A percentile compares a stretch with the other conserved stretches of the same genome.
phyloP scores from a whole-genome alignment of 53 echinoderm and acorn worm species.

The Paracentrotus lividus region DNA sequence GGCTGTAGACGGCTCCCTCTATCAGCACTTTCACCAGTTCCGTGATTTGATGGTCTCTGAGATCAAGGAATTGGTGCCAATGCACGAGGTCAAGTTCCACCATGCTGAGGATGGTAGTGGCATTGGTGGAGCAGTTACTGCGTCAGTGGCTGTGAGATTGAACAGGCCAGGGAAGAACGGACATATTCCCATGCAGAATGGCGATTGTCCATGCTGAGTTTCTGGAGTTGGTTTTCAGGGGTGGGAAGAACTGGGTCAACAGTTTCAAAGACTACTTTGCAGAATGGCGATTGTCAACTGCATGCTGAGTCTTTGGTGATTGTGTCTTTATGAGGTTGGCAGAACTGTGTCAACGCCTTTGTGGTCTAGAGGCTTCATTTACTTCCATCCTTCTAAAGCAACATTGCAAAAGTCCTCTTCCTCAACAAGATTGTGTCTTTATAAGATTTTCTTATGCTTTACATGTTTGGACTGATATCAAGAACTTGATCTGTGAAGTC shows the following conservation, averaged over 20 bases:
- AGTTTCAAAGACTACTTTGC: neutral
- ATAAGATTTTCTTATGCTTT: neutral
- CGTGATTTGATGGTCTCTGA: constrained; percentile 58
- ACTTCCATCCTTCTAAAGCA: neutral
- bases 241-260: neutral
- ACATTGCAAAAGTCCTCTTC: neutral
- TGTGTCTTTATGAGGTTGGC: neutral
- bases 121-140: constrained; percentile 59
- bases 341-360: neutral
- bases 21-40: constrained; percentile 54
- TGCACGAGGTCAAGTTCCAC: constrained; percentile 58
- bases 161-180: neutral
- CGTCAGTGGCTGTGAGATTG: constrained; percentile 55
- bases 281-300: constrained; percentile 5
- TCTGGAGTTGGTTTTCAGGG: neutral
- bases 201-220: neutral
- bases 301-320: neutral
- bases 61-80: constrained; percentile 47
- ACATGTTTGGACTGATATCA: neutral
- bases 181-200: neutral
- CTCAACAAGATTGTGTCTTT: neutral
- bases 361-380: neutral
- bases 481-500: neutral
- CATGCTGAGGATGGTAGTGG: constrained; percentile 66
- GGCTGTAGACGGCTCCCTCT: constrained; percentile 69